Evolutionary conservation across 1,140 invertebrate species (phyloP), one percentile per base, ranked within the genome.

Genomic region (Linepithema humile): DNA sequence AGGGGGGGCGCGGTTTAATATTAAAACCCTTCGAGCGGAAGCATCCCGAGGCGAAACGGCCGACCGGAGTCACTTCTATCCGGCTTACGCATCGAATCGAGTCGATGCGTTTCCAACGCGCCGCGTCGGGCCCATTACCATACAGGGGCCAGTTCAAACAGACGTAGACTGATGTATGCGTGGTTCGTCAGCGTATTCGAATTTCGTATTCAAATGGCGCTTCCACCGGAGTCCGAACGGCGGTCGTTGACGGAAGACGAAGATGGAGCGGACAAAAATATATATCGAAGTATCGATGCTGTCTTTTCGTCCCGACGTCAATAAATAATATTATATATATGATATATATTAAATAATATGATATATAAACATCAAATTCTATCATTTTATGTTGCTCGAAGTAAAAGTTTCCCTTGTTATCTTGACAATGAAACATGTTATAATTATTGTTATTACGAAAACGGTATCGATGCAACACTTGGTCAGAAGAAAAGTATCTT

Each of bases 121-220:
- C 83, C 73, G 45, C 43, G 26, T 32, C 85, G 74, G 85, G 75
- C 84, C 80, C 86, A 94, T 94, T 94, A 93, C 92, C 92, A 94
- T 94, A 94, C 90, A 91, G 91, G 90, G 91, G 91, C 91, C 92
- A 93, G 92, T 93, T 93, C 92, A 93, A 94, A 93, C 92, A 92
- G 92, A 93, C 90, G 90, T 90, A 91, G 92, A 93, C 89, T 92
- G 92, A 93, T 93, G 92, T 93, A 92, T 92, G 93, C 91, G 91
- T 85, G 90, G 92, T 92, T 93, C 92, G 92, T 93, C 93, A 94
- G 91, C 90, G 91, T 88, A 91, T 91, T 91, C 91, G 92, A 94
- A 93, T 93, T 93, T 93, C 92, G 92, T 93, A 94, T 94, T 93
- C 93, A 94, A 93, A 94, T 94, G 92, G 90, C 91, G 85, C 89